Conservation (phyloP, 2,888 invertebrate species). For the Crioceris asparagi region DNA sequence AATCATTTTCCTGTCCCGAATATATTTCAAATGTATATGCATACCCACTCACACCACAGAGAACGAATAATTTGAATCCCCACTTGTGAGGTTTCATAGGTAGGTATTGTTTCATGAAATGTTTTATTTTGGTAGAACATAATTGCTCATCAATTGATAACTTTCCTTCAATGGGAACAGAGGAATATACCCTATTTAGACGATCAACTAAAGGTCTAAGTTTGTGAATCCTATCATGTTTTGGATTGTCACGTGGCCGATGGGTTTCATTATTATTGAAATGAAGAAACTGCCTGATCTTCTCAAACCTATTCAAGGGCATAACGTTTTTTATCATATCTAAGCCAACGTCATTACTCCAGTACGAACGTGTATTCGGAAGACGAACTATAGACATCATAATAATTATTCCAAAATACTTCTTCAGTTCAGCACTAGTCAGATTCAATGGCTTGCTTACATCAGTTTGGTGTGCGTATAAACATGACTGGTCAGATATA, state of each 20-base stretch:
- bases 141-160: slow-evolving; percentile 25
- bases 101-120: too few relatives aligned
- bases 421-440: slow-evolving; percentile 4
- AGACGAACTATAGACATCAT: slow-evolving; percentile 2
- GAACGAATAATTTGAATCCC: background rate
- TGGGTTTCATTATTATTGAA: slow-evolving; percentile 20
- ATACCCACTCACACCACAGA: background rate
- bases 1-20: background rate
- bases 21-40: background rate
- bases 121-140: slow-evolving; percentile 27
- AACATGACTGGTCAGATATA: slow-evolving; percentile 1
- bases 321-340: slow-evolving; percentile 4
- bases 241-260: slow-evolving; percentile 9
- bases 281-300: slow-evolving; percentile 25
- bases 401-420: slow-evolving; percentile 5
- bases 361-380: too few relatives aligned
- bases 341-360: slow-evolving; percentile 1
- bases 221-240: slow-evolving; percentile 18
- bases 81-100: background rate
- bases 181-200: background rate
- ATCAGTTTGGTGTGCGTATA: slow-evolving; percentile 5
- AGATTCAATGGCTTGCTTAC: slow-evolving; percentile 3
- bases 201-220: slow-evolving; percentile 15
- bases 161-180: slow-evolving; percentile 24
- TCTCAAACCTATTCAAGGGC: slow-evolving; percentile 9